Evolutionary conservation across 2,888 invertebrate species (phyloP), one percentile per base, ranked within the genome.

Genomic region (Alcis repandata): DNA sequence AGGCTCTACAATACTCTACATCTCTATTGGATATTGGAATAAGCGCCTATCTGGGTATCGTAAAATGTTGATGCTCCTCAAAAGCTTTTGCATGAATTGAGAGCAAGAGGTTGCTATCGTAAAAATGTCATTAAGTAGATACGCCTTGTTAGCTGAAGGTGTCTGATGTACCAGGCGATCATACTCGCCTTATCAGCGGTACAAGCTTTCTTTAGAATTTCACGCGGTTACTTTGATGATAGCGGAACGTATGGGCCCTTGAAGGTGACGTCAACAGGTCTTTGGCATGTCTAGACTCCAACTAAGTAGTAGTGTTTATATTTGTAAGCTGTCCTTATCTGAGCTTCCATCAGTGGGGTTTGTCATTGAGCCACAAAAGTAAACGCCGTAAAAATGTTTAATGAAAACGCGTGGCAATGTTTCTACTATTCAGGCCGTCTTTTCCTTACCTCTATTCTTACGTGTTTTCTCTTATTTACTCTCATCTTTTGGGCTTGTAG

Each of bases 21-120:
- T 61, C 60, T 60, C 46, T 53, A 52, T 53, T 53, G 53, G 22
- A 62, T 62, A 62, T 66, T 59, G 53, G 54, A 62, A 40, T 59
- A 59, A 46, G 46, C 53, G 45, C 32, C 49, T 51, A 48, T 59
- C 59, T 33, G 17, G 8, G 20, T 33, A 20, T 49, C 63, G 46
- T 63, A 63, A 63, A 63, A 51, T 6, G 51, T 60, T 48, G 40
- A 61, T 58, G 57, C 46, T 58, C 46, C 19, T 53, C 45, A 52
- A 46, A 51, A 38, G 45, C 27, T 45, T 59, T 58, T 46, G 45
- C 33, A 62, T 33, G 33, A 45, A n/a, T 58, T 1, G 20, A 58
- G n/a, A 38, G 43, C 43, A 15, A 13, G 46, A 19, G 33, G 19
- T 32, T 38, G 8, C 6, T 33, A 9, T 45, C 62, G 56, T 57